Evolutionary conservation across 2,888 invertebrate species (phyloP), one percentile per base, ranked within the genome.

Genomic region (Amphipyra berbera): DNA sequence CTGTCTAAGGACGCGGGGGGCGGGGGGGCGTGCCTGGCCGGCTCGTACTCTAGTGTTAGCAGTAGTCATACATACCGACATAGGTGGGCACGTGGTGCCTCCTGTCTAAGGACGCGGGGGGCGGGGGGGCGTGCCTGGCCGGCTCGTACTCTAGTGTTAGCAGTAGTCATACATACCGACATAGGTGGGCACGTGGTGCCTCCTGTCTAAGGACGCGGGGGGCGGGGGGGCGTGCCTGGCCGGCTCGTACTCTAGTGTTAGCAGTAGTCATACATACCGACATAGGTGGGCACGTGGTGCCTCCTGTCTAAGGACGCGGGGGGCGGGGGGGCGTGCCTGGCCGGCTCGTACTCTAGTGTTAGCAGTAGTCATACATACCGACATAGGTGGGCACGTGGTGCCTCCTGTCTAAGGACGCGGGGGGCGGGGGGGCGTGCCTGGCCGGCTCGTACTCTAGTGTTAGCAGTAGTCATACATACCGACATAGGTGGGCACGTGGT

Each of bases 331-430:
- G 75, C 96, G 95, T 53, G 95, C 77, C 72, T 96, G 94, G 78
- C 76, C 1, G 95, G 92, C 61, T 96, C 95, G 96, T 78, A 91
- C 76, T 85, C 97, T 68, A 97, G 92, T 1, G 97, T 97, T 85
- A 97, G 96, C 1, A 21, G 21, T 21, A 21, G n/a, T n/a, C n/a
- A 21, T 21, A 14, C 14, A 13, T 52, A 98, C 98, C 98, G 95
- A 98, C 97, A 91, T 98, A 98, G 48, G 98, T 97, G 45, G 98
- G 97, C 78, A 97, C 97, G 88, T 98, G 98, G 82, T 97, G 96
- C 27, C 98, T 94, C 72, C 98, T 96, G 91, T 98, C 98, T 73
- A 98, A 92, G 1, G 97, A 97, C 86, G 97, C 97, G 60, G 90
- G 86, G 95, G 79, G 96, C 95, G 90, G 86, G 95, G 79, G 96